These are phyloP conservation scores for Fissipunctia ypsillon DNA, from an alignment of 2,888 invertebrate genomes.

Conservation along the genomic window DNA sequence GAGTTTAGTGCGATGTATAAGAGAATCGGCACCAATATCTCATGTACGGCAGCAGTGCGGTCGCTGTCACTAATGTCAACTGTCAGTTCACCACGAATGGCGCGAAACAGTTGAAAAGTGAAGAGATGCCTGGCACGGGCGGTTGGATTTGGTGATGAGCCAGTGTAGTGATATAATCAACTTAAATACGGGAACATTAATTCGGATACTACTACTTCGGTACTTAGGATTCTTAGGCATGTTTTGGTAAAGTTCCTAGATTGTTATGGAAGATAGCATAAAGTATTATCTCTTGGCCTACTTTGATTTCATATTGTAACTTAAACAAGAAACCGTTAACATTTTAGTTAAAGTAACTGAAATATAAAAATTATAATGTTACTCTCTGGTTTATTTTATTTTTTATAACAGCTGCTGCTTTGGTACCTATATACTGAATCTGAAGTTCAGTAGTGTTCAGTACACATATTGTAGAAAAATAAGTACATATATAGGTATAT, in stretches of 20 bases:
- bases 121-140: no score
- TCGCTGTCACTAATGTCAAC: no score
- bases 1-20: no score
- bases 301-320: constrained; percentile 32
- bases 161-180: no score
- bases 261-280: constrained; percentile 17
- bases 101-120: no score
- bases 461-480: not conserved
- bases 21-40: no score
- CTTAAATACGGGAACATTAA: no score
- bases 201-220: no score
- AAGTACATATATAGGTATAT: not conserved
- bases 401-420: not conserved
- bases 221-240: not conserved
- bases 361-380: not conserved
- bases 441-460: not conserved
- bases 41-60: no score
- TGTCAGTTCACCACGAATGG: no score
- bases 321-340: not conserved
- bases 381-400: no score
- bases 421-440: not conserved
- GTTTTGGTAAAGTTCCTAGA: constrained; percentile 17
- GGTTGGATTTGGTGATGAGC: no score
- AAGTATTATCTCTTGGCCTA: constrained; percentile 45
- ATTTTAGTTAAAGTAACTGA: not conserved